Evolutionary conservation across 2,113 vertebrate genomes (phyloP).

Genomic region (Oryzias curvinotus): DNA sequence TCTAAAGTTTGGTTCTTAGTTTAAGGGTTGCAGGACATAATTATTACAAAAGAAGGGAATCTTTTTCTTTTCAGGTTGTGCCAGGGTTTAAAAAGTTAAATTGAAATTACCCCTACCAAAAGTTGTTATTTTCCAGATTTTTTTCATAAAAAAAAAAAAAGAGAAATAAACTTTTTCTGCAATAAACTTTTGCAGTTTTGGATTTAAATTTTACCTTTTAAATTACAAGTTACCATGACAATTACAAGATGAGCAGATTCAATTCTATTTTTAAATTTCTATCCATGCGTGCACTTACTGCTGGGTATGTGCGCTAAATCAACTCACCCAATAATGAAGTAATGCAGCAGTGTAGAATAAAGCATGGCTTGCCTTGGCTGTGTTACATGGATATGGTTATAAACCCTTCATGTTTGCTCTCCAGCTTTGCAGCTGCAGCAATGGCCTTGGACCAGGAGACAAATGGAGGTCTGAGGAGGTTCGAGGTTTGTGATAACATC

Average conservation of each 20-base stretch:
- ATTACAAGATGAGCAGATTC: too few relatives aligned
- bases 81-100: too few relatives aligned
- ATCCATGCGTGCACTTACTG: not conserved
- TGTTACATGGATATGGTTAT: not conserved
- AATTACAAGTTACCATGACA: too few relatives aligned
- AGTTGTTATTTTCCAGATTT: too few relatives aligned
- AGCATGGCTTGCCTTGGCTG: not conserved
- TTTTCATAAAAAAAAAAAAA: too few relatives aligned
- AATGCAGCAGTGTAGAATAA: not conserved
- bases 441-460: conserved; percentile 88
- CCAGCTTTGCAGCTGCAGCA: conserved; percentile 86
- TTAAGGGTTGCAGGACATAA: too few relatives aligned
- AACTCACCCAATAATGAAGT: not conserved
- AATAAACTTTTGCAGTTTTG: not conserved
- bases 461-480: conserved; percentile 79
- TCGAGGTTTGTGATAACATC: conserved; percentile 94
- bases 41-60: too few relatives aligned
- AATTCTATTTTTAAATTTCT: too few relatives aligned
- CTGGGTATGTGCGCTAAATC: not conserved
- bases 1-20: too few relatives aligned
- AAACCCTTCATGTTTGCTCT: not conserved
- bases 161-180: not conserved
- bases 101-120: too few relatives aligned
- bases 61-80: too few relatives aligned
- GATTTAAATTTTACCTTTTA: not conserved